These are phyloP conservation scores for Heterocephalus glaber DNA, from an alignment of 2,113 vertebrate species.

Conservation along the genomic window DNA sequence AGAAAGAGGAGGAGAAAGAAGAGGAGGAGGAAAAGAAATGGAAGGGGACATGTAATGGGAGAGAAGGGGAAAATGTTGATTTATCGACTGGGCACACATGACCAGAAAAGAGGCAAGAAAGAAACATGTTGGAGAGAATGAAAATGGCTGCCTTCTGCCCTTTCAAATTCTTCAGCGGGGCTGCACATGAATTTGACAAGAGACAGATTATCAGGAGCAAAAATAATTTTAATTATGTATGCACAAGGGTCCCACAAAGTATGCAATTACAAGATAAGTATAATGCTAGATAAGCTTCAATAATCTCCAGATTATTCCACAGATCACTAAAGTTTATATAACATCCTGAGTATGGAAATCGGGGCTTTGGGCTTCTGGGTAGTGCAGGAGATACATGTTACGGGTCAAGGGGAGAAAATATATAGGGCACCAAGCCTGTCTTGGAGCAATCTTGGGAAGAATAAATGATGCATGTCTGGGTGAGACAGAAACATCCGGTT, in stretches of 20 bases:
- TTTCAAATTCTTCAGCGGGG: not conserved
- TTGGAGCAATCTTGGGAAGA: no score
- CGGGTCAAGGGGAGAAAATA: no score
- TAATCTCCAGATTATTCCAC: not conserved
- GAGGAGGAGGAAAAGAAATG: not conserved
- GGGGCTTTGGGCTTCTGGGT: not conserved
- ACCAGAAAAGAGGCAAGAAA: not conserved
- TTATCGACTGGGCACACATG: accelerated
- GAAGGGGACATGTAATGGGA: no score
- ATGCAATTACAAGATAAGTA: not conserved
- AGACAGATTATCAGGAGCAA: not conserved
- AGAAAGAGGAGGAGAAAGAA: not conserved
- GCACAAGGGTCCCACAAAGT: not conserved
- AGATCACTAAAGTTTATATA: no score
- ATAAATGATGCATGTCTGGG: accelerated
- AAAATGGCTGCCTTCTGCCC: not conserved
- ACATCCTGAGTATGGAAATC: no score
- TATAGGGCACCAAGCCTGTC: accelerated
- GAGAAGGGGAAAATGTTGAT: not conserved
- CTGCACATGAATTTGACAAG: not conserved
- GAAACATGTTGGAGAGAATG: no score
- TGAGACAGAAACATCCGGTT: not conserved
- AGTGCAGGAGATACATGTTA: not conserved
- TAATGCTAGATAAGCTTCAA: not conserved
- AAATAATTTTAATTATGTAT: not conserved